These are phyloP conservation scores for Epinephelus moara DNA, from an alignment of 2,113 vertebrate species.

Conservation along the genomic window DNA sequence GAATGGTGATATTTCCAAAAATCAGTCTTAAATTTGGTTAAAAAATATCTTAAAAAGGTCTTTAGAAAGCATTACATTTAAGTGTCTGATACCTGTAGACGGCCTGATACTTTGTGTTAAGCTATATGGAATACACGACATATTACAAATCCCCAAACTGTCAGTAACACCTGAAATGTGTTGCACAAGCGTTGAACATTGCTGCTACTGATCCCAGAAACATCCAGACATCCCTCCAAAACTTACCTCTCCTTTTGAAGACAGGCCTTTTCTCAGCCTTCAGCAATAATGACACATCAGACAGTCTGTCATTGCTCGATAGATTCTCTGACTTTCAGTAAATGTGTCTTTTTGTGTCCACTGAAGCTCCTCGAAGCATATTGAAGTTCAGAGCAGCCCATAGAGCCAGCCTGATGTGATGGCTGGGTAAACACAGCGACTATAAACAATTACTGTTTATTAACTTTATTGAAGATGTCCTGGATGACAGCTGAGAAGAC, in stretches of 20 bases:
- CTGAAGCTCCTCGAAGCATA: slow-evolving; percentile 22
- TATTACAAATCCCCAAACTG: not conserved
- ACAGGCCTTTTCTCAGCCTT: not conserved
- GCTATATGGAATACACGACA: not conserved
- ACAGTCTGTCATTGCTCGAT: slow-evolving; percentile 5
- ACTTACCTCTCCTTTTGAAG: not conserved
- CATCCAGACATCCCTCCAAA: no score
- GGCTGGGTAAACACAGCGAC: slow-evolving; percentile 53
- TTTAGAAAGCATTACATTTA: no score
- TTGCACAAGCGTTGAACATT: not conserved
- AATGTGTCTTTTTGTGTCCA: not conserved
- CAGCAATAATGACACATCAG: not conserved
- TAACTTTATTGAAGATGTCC: slow-evolving; percentile 60
- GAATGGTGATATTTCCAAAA: no score
- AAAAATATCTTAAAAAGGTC: no score
- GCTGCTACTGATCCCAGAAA: not conserved
- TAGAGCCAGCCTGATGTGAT: slow-evolving; percentile 22
- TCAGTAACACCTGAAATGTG: not conserved
- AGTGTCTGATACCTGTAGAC: no score
- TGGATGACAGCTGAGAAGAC: slow-evolving; percentile 47
- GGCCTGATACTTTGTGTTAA: not conserved
- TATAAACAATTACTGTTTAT: slow-evolving; percentile 63
- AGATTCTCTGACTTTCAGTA: not conserved
- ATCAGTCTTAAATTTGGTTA: no score
- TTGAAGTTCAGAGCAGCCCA: slow-evolving; percentile 46